These are phyloP conservation scores for Cylas formicarius DNA, from an alignment of 1,140 invertebrate genomes.

Conservation along the genomic window DNA sequence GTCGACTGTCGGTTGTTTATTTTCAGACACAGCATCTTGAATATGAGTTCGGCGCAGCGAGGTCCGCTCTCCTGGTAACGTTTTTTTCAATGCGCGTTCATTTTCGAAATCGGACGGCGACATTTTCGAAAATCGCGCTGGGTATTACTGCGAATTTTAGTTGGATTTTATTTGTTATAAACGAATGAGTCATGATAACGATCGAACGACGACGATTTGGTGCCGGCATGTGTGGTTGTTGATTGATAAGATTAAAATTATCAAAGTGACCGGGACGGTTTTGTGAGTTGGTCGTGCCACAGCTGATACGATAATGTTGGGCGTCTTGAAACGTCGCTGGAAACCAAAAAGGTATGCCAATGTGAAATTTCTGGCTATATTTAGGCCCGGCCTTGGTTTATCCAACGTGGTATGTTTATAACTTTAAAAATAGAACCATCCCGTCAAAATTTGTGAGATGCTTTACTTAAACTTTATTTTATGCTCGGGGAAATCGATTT, in stretches of 20 bases:
- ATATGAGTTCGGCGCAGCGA: constrained; percentile 13
- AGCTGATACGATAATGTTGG: constrained; percentile 31
- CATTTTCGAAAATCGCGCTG: too few species aligned
- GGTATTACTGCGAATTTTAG: too few species aligned
- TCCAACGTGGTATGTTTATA: constrained; percentile 16
- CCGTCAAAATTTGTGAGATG: constrained; percentile 4
- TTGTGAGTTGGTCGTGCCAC: constrained; percentile 19
- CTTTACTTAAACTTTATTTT: too few species aligned
- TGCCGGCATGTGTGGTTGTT: not conserved
- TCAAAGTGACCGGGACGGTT: constrained; percentile 29
- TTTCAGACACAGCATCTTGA: constrained; percentile 29
- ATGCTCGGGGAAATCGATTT: too few species aligned
- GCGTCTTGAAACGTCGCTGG: constrained; percentile 38
- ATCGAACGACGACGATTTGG: not conserved
- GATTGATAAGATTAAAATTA: constrained; percentile 10
- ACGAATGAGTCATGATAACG: not conserved
- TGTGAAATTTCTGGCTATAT: constrained; percentile 10
- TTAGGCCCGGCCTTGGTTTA: constrained; percentile 18
- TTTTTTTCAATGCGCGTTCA: too few species aligned
- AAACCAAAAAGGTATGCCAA: constrained; percentile 36
- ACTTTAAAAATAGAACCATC: constrained; percentile 21
- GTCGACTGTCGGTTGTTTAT: constrained; percentile 26
- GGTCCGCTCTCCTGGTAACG: too few species aligned
- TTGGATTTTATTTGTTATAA: too few species aligned
- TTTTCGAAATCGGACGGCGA: too few species aligned